These are phyloP conservation scores for Elegia similella DNA, from an alignment of 2,888 invertebrate species.

Conservation along the genomic window DNA sequence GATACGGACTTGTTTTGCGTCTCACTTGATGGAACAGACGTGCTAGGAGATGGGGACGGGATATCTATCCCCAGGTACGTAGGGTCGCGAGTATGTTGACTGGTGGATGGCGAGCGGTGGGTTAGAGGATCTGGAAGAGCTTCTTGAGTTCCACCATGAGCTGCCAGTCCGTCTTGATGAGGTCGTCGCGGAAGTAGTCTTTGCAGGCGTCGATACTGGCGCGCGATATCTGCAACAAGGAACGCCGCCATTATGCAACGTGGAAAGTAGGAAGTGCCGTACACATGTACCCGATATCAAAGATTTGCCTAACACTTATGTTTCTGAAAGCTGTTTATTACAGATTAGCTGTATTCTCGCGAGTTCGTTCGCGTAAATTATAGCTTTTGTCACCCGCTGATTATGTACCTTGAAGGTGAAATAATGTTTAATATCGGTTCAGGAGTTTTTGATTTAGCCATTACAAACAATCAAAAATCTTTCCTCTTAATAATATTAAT, in stretches of 20 bases:
- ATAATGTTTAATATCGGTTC: no score
- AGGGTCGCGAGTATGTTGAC: conserved; percentile 38
- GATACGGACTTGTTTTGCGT: conserved; percentile 36
- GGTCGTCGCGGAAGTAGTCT: conserved; percentile 98
- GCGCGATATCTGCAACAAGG: conserved; percentile 91
- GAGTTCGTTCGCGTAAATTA: no score
- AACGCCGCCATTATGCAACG: neutral
- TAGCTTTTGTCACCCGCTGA: no score
- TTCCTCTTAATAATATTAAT: no score
- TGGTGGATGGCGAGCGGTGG: neutral
- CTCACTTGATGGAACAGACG: conserved; percentile 69
- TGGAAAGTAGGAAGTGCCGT: no score
- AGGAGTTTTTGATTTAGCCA: no score
- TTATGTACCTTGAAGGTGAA: no score
- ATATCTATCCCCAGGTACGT: conserved; percentile 19
- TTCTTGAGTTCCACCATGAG: conserved; percentile 99
- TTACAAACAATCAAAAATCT: no score
- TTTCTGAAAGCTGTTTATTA: no score
- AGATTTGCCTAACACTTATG: no score
- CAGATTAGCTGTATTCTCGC: no score
- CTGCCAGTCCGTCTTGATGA: conserved; percentile 98
- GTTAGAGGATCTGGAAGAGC: conserved; percentile 95
- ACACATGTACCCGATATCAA: conserved; percentile 1
- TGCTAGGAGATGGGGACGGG: conserved; percentile 27
- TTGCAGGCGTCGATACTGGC: conserved; percentile 99